Conservation (phyloP, 2,888 invertebrate species). For the Lordiphosa andalusiaca region DNA sequence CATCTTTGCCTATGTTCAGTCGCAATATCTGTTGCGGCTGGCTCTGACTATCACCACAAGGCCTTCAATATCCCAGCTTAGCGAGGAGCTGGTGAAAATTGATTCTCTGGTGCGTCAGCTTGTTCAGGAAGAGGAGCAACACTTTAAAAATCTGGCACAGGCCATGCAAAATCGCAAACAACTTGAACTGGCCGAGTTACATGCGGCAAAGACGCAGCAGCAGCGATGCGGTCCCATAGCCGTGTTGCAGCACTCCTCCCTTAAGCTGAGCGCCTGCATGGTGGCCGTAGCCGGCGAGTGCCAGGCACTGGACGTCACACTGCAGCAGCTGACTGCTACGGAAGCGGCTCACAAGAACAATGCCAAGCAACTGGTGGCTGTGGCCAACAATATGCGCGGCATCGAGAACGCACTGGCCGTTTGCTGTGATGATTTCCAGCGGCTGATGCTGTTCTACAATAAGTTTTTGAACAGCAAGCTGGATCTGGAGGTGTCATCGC, state of each 20-base stretch:
- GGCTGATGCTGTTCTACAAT: constrained; percentile 79
- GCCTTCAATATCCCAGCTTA: constrained; percentile 71
- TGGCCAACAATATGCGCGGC: constrained; percentile 77
- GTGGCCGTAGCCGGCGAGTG: constrained; percentile 79
- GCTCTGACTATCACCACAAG: constrained; percentile 76
- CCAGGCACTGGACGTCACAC: constrained; percentile 76
- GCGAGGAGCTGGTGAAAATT: constrained; percentile 69
- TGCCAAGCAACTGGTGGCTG: constrained; percentile 72
- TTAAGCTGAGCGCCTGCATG: constrained; percentile 79
- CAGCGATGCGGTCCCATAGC: constrained; percentile 73
- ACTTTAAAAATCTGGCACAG: constrained; percentile 75
- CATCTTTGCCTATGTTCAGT: constrained; percentile 80
- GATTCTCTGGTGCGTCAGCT: constrained; percentile 72
- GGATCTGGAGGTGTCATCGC: constrained; percentile 37
- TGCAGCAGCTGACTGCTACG: constrained; percentile 75
- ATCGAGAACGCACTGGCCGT: constrained; percentile 77
- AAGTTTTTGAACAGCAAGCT: constrained; percentile 78
- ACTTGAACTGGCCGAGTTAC: constrained; percentile 69
- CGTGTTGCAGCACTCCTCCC: constrained; percentile 77
- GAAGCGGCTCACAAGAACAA: constrained; percentile 73
- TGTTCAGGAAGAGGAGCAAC: constrained; percentile 78
- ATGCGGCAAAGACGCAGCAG: constrained; percentile 64
- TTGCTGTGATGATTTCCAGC: constrained; percentile 79
- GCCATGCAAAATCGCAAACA: constrained; percentile 72
- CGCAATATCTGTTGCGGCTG: constrained; percentile 78